phyloP scores from a whole-genome alignment of 2,888 invertebrate species.

The Autographa pulchrina region DNA sequence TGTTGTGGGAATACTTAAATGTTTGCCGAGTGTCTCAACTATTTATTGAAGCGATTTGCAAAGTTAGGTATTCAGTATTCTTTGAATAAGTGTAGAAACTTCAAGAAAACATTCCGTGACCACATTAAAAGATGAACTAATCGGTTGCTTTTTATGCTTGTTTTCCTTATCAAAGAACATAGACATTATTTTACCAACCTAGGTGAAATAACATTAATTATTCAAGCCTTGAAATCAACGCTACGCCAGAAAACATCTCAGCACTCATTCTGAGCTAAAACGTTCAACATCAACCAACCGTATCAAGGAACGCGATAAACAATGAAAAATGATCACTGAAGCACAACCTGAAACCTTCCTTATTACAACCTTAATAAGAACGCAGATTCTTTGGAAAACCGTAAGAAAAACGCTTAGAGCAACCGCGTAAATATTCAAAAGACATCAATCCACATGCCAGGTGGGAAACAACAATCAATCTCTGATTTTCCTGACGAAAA shows the following conservation, averaged over 20 bases:
- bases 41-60: not conserved
- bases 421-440: conserved; percentile 65
- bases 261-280: conserved; percentile 40
- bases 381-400: conserved; percentile 15
- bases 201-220: not conserved
- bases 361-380: conserved; percentile 20
- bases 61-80: no score
- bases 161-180: not conserved
- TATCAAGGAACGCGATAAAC: conserved; percentile 56
- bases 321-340: conserved; percentile 55
- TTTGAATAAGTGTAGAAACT: not conserved
- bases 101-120: no score
- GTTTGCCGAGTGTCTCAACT: not conserved
- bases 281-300: conserved; percentile 55
- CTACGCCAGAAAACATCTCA: conserved; percentile 29
- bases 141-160: no score
- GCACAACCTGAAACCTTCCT: conserved; percentile 31
- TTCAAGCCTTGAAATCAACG: conserved; percentile 37
- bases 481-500: conserved; percentile 65
- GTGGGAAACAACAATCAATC: conserved; percentile 71
- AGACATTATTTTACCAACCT: not conserved
- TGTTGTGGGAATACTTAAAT: not conserved
- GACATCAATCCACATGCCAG: conserved; percentile 68
- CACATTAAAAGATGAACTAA: no score
- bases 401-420: conserved; percentile 52